A percentile compares a stretch with the other conserved stretches of the same genome.
These are phyloP conservation scores for Thunnus thynnus DNA, from an alignment of 2,113 vertebrate genomes.

Conservation along the genomic window DNA sequence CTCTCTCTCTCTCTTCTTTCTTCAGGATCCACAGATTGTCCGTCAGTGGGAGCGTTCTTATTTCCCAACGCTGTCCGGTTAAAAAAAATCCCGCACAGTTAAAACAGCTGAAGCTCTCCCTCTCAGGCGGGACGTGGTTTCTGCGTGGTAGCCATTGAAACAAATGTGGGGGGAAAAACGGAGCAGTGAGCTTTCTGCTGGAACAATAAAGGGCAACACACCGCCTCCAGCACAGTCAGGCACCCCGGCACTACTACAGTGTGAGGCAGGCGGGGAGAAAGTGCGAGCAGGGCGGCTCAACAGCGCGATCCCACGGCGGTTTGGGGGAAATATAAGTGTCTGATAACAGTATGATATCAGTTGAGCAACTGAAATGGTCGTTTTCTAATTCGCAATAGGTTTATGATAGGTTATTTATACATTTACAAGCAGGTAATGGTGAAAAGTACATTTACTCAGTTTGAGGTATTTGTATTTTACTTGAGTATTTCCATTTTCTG, in stretches of 20 bases:
- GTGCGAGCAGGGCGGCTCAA: background rate
- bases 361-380: too few relatives aligned
- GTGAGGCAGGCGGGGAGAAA: background rate
- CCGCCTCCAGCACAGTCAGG: constrained; percentile 57
- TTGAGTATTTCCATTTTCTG: too few relatives aligned
- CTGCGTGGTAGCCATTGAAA: constrained; percentile 66
- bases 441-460: too few relatives aligned
- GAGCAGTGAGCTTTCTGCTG: constrained; percentile 36
- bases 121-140: constrained; percentile 73
- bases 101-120: constrained; percentile 33
- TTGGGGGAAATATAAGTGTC: background rate
- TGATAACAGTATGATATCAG: too few relatives aligned
- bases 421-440: too few relatives aligned
- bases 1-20: constrained; percentile 16
- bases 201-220: constrained; percentile 75
- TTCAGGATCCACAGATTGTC: constrained; percentile 58
- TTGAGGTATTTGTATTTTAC: too few relatives aligned
- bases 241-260: constrained; percentile 12
- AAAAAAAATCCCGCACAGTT: constrained; percentile 26
- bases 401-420: too few relatives aligned
- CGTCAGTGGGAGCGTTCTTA: constrained; percentile 19
- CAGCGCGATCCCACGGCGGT: constrained; percentile 15
- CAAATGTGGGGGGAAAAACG: constrained; percentile 50
- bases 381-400: too few relatives aligned
- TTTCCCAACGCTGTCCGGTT: constrained; percentile 6